phyloP scores from a whole-genome alignment of 2,113 vertebrate genomes.

The Sula dactylatra region DNA sequence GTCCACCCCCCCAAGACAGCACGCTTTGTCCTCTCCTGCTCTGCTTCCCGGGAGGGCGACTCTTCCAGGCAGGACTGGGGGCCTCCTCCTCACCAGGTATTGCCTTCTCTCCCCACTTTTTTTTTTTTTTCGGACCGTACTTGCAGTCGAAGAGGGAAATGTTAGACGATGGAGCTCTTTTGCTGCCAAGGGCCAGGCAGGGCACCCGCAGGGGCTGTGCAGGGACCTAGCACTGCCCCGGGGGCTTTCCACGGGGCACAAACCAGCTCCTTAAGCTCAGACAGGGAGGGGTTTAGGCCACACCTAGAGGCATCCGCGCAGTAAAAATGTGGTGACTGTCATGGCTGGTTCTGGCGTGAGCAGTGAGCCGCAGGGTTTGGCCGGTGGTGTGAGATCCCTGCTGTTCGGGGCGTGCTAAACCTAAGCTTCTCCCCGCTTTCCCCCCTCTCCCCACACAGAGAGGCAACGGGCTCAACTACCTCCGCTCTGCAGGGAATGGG shows the following conservation, averaged over 20 bases:
- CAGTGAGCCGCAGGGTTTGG: not conserved
- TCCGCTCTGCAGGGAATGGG: fast-evolving
- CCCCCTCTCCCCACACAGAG: fast-evolving
- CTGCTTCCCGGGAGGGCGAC: not conserved
- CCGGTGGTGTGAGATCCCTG: not conserved
- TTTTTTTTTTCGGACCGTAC: not conserved
- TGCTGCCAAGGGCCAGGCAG: not conserved
- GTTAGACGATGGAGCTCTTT: not conserved
- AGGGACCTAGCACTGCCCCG: too few relatives aligned
- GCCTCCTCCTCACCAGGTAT: slow-evolving; percentile 23
- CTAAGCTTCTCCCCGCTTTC: not conserved
- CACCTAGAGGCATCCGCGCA: fast-evolving
- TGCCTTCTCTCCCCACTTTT: not conserved
- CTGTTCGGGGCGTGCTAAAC: fast-evolving
- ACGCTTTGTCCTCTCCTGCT: not conserved
- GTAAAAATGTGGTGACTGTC: not conserved
- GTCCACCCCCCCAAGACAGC: not conserved
- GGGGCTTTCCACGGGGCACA: not conserved
- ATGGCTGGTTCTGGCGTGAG: not conserved
- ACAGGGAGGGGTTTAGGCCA: not conserved
- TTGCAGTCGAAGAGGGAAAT: not conserved
- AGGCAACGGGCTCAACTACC: not conserved
- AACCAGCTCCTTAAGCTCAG: too few relatives aligned
- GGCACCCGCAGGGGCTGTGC: not conserved
- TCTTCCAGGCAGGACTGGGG: not conserved